These are phyloP conservation scores for Thymallus thymallus DNA, from an alignment of 2,113 vertebrate species.

Conservation along the genomic window DNA sequence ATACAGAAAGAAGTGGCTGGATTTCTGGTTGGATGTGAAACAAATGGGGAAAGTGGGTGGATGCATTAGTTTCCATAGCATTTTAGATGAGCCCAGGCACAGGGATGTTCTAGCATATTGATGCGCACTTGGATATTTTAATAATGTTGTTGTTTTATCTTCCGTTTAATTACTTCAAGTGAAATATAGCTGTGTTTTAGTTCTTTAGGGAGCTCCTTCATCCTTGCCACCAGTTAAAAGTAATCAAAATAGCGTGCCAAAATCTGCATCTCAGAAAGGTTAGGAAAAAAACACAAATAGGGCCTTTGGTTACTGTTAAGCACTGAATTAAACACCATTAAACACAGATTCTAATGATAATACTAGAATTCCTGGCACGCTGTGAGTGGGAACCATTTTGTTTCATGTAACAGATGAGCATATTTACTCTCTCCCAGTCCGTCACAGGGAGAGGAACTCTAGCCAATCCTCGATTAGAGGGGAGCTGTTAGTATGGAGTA, in stretches of 20 bases:
- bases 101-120: constrained; percentile 19
- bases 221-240: constrained; percentile 11
- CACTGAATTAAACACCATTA: constrained; percentile 48
- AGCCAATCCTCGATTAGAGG: constrained; percentile 56
- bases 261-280: neutral
- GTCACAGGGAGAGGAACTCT: constrained; percentile 45
- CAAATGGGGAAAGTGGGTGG: constrained; percentile 57
- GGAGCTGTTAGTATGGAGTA: constrained; percentile 60
- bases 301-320: constrained; percentile 36
- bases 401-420: constrained; percentile 59
- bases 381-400: constrained; percentile 53
- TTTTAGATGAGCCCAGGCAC: constrained; percentile 26
- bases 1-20: constrained; percentile 71
- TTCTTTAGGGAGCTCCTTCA: constrained; percentile 14
- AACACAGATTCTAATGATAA: constrained; percentile 49
- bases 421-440: constrained; percentile 50
- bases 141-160: neutral
- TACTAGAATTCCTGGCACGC: constrained; percentile 39
- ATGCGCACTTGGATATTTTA: neutral
- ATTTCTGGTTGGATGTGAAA: constrained; percentile 63
- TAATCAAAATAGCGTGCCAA: neutral
- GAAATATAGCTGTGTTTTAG: constrained; percentile 24
- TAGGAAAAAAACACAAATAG: constrained; percentile 27
- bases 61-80: constrained; percentile 51
- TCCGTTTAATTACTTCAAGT: constrained; percentile 37